Evolutionary conservation across 1,140 invertebrate genomes (phyloP), one percentile per base, ranked within the genome.

Genomic region (Dreissena rostriformis): DNA sequence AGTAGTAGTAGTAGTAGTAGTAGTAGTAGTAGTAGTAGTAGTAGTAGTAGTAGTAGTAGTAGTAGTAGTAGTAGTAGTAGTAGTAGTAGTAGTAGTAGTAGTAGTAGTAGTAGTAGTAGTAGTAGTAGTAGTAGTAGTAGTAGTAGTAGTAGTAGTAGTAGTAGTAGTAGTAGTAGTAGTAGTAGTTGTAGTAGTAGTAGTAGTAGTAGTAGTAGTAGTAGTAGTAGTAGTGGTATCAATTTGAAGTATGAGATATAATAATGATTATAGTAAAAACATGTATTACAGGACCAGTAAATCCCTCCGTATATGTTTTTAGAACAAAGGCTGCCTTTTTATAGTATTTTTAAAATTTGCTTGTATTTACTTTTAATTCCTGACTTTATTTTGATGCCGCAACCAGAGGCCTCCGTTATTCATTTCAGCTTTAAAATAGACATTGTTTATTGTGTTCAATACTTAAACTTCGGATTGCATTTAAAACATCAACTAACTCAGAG

Each of bases 1-100:
- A 57, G 53, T 14, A 57, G 53, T 57, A 57, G 53, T 57, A 57
- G 53, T 57, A 57, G 53, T 57, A 57, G 53, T 57, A 57, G 53
- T 57, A 57, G 53, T 57, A 57, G 53, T 57, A 57, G 53, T 57
- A 57, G 53, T 57, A 57, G 53, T 57, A 57, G 53, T 57, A 57
- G 53, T 57, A 57, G 53, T 57, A 57, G 53, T 57, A 57, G 53
- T 57, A 57, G 53, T 57, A 57, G 53, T 57, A 57, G 53, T 57
- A 57, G 53, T 57, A 57, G 53, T 57, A 57, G 53, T 19, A 57
- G 53, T 57, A 57, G 53, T 57, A 57, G 53, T 57, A 57, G 53
- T 57, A 57, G 53, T 57, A 57, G 53, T 19, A 57, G 53, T 19
- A 57, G 12, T 19, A 57, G 53, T 57, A 57, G 53, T 57, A 57